Conservation (phyloP, 2,888 invertebrate species). For the Mesoligia furuncula region DNA sequence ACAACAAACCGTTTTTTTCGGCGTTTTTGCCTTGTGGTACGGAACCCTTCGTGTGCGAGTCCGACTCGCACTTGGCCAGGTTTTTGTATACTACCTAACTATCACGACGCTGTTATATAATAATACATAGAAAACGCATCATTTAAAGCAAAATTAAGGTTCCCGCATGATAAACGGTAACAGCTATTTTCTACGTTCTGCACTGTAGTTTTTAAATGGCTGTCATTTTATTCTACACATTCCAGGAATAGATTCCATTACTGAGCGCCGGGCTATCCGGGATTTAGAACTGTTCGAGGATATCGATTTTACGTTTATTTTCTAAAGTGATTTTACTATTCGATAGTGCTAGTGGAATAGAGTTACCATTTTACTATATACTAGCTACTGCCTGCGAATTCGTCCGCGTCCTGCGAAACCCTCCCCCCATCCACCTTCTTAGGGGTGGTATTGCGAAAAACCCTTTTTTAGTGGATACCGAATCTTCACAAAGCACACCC, state of each 20-base stretch:
- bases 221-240: conserved; percentile 25
- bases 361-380: conserved; percentile 1
- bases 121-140: not conserved
- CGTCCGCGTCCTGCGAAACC: too few relatives aligned
- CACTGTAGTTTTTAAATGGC: conserved; percentile 21
- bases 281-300: conserved; percentile 36
- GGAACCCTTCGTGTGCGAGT: too few relatives aligned
- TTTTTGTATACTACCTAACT: not conserved
- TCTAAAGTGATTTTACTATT: conserved; percentile 43
- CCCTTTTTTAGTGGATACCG: too few relatives aligned
- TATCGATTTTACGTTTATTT: conserved; percentile 43
- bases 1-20: too few relatives aligned
- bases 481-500: too few relatives aligned
- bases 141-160: not conserved
- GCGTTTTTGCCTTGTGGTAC: too few relatives aligned
- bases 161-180: not conserved
- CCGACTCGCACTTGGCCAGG: too few relatives aligned
- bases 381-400: too few relatives aligned
- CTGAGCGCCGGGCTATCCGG: not conserved
- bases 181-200: not conserved
- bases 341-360: conserved; percentile 18
- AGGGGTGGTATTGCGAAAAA: too few relatives aligned
- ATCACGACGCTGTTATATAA: not conserved
- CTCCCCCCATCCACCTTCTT: too few relatives aligned
- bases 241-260: conserved; percentile 39